phyloP scores from a whole-genome alignment of 1,140 invertebrate species.

The Scaptomyza pallida region DNA sequence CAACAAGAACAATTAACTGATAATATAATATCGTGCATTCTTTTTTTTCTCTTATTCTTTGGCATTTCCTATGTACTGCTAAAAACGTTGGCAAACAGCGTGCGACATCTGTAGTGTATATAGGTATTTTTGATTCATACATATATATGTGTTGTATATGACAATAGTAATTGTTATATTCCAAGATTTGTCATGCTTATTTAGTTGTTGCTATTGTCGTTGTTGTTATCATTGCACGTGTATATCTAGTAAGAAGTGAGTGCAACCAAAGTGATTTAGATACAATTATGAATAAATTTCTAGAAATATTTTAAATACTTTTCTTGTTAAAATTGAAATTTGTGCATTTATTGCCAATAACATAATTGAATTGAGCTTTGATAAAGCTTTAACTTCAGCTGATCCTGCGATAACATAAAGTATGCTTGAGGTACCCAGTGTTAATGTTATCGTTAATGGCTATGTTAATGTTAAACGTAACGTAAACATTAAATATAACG shows the following conservation, averaged over 20 bases:
- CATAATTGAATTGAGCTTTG: too few relatives aligned
- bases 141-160: background rate
- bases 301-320: too few relatives aligned
- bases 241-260: constrained; percentile 24
- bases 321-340: too few relatives aligned
- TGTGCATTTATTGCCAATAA: too few relatives aligned
- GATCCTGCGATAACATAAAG: too few relatives aligned
- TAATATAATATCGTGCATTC: constrained; percentile 70
- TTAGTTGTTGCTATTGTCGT: constrained; percentile 29
- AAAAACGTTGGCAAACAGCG: constrained; percentile 43
- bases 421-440: too few relatives aligned
- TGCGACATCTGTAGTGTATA: constrained; percentile 38
- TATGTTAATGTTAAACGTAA: too few relatives aligned
- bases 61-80: constrained; percentile 48
- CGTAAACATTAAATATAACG: too few relatives aligned
- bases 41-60: constrained; percentile 47
- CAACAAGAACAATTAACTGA: constrained; percentile 40
- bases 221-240: constrained; percentile 53
- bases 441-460: too few relatives aligned
- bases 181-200: constrained; percentile 59
- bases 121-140: constrained; percentile 2
- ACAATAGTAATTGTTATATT: constrained; percentile 28
- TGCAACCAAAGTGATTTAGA: constrained; percentile 3
- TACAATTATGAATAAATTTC: constrained; percentile 8
- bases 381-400: too few relatives aligned